Evolutionary conservation across 1,140 invertebrate genomes (phyloP), one percentile per base, ranked within the genome.

Genomic region (Microplitis demolitor): DNA sequence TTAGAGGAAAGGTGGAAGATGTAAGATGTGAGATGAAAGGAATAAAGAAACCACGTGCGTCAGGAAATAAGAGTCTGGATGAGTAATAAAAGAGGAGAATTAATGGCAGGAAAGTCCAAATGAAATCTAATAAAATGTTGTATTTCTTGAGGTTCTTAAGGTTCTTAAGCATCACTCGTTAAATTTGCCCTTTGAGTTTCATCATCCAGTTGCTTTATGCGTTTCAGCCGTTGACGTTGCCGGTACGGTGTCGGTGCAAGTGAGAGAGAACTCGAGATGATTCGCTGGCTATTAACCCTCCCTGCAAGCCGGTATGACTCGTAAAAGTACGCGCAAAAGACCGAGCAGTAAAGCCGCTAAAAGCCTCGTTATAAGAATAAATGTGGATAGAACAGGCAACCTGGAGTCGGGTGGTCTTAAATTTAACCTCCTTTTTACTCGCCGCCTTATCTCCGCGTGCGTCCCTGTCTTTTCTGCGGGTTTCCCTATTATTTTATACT

Each of bases 301-400:
- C 39, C 11, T 45, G 39, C 11, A 11, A 45, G 5, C 56, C 45
- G 68, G 71, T 69, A 68, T 70, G 53, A 63, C 74, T 75, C 74
- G 71, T 75, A 75, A 75, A 73, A 75, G 71, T 61, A 66, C 60
- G 71, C 51, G 70, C 53, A 50, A 35, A 35, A 72, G 50, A 8
- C 67, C 54, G 68, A 69, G 70, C 63, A 75, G 69, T 75, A 66
- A 75, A 75, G 72, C 74, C 71, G 74, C 69, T 75, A 75, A 75
- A 75, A 75, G 74, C 67, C 71, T 75, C 74, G 74, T 75, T 75
- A 75, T 63, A 62, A 56, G 71, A 73, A 70, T 73, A 60, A 73
- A 70, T 75, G 63, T 66, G 66, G 58, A 67, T 58, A 58, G 61
- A 39, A 13, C 58, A n/a, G n/a, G 45, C 16, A 16, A 35, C 60